phyloP scores from a whole-genome alignment of 2,888 invertebrate species.

The Unio pictorum region DNA sequence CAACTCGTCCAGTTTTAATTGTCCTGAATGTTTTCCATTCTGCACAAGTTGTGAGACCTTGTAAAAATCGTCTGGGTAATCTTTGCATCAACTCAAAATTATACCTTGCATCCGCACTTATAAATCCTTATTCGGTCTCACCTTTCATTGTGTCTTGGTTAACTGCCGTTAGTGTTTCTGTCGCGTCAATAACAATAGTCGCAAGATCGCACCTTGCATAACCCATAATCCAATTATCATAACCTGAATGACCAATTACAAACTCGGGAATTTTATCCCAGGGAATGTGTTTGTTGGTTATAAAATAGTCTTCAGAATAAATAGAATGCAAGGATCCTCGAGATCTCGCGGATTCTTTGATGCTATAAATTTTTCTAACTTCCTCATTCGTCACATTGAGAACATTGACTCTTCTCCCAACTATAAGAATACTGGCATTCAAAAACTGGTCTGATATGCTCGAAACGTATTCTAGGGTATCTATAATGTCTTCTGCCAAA shows the following conservation, averaged over 20 bases:
- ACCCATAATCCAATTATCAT: conserved; percentile 40
- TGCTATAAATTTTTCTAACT: conserved; percentile 9
- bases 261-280: conserved; percentile 29
- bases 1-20: no score
- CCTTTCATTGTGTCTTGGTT: no score
- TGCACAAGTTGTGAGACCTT: no score
- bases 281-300: conserved; percentile 28
- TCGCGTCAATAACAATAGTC: conserved; percentile 35
- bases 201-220: conserved; percentile 33
- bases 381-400: no score
- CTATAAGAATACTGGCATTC: no score
- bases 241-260: conserved; percentile 37
- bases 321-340: conserved; percentile 5
- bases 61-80: no score
- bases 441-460: neutral
- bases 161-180: conserved; percentile 27
- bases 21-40: no score
- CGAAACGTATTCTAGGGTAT: conserved; percentile 11
- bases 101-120: no score
- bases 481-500: conserved; percentile 24
- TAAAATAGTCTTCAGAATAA: conserved; percentile 41
- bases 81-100: no score
- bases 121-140: no score
- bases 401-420: no score
- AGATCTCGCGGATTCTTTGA: conserved; percentile 11